These are phyloP conservation scores for Drosophila ohnishii DNA, from an alignment of 1,140 invertebrate genomes.

Conservation along the genomic window DNA sequence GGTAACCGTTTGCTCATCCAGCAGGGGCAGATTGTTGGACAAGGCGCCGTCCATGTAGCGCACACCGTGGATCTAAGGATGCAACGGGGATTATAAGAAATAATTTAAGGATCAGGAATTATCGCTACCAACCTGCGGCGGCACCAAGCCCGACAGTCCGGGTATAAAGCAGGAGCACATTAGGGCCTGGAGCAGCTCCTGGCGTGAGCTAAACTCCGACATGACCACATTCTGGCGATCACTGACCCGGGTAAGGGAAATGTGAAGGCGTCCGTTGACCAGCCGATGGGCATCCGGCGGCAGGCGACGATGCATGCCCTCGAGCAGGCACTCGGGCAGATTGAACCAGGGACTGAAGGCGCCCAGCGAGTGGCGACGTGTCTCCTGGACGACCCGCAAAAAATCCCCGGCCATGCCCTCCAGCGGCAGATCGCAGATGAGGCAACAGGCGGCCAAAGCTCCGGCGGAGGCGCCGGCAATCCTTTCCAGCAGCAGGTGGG, in stretches of 20 bases:
- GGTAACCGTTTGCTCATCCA: constrained; percentile 97
- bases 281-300: constrained; percentile 96
- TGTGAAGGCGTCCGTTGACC: constrained; percentile 94
- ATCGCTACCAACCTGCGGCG: constrained; percentile 86
- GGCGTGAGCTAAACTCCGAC: constrained; percentile 94
- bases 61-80: constrained; percentile 89
- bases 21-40: constrained; percentile 95
- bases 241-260: constrained; percentile 96
- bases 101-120: neutral
- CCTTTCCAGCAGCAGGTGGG: constrained; percentile 94
- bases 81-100: neutral
- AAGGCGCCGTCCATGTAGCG: constrained; percentile 98
- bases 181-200: constrained; percentile 97
- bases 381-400: constrained; percentile 92
- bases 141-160: constrained; percentile 95
- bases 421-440: constrained; percentile 95
- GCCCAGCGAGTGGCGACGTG: constrained; percentile 92
- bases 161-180: constrained; percentile 98
- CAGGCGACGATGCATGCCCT: constrained; percentile 92
- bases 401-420: constrained; percentile 95
- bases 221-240: constrained; percentile 98
- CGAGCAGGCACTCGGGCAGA: constrained; percentile 92
- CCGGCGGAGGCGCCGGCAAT: constrained; percentile 98
- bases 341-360: constrained; percentile 98
- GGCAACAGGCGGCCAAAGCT: constrained; percentile 95